Evolutionary conservation across 2,888 invertebrate genomes (phyloP), one percentile per base, ranked within the genome.

Genomic region (Scaptomyza polygonia): DNA sequence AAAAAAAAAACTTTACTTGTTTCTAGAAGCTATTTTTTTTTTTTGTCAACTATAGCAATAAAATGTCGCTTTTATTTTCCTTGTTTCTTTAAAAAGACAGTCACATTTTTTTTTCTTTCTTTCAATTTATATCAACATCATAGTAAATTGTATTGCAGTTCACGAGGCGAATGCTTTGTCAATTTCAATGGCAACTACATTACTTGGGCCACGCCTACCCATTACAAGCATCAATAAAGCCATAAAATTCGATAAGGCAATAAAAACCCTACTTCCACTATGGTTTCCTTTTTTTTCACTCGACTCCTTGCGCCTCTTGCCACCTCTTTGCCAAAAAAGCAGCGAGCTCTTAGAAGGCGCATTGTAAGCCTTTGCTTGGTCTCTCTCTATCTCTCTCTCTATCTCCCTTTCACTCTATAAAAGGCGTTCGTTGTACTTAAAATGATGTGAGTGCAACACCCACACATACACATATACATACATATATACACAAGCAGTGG

Each of bases 201-300:
- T 72, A 48, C 57, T 43, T 49, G 32, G 32, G 64, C 68, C 74
- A 70, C 78, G 77, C 73, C 77, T 58, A 58, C 57, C 67, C 63
- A 81, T 76, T 62, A 68, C 52, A 49, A 66, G 81, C 67, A 75
- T 63, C 80, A 71, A 81, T 80, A 80, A 78, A 72, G 84, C 84
- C 76, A 81, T 81, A 76, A 81, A 81, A 81, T 65, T 72, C 76
- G 78, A 80, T 84, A 76, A 78, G 78, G 76, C 81, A 76, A 81
- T 76, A 80, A 81, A 74, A 72, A 52, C 67, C 16, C 39, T 39
- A 16, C 57, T 57, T 65, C 57, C 65, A 57, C 63, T 55, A 36
- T 34, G 16, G 25, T 43, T 27, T n/a, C 11, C 1, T 21, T 56
- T 40, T 27, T 12, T 25, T 36, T 47, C 12, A 12, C 8, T 25